phyloP scores from a whole-genome alignment of 1,140 invertebrate genomes.

The Macrotrachela quadricornifera region DNA sequence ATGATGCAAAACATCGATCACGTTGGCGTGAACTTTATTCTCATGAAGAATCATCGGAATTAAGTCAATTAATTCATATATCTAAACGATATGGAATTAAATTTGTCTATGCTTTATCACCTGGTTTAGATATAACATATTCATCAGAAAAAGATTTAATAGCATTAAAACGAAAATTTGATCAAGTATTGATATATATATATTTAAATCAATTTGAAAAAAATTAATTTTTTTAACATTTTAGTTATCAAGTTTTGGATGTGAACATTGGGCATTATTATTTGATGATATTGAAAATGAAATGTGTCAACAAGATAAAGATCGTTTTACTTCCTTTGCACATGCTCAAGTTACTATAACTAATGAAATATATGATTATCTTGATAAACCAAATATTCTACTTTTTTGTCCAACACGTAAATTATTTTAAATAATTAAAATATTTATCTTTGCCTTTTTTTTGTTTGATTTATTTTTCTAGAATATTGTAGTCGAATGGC shows the following conservation, averaged over 20 bases:
- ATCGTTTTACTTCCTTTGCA: slow-evolving; percentile 88
- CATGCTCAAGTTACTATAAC: slow-evolving; percentile 89
- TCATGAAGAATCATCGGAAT: slow-evolving; percentile 62
- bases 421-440: too few relatives aligned
- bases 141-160: slow-evolving; percentile 71
- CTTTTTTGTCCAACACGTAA: slow-evolving; percentile 66
- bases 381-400: slow-evolving; percentile 63
- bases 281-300: slow-evolving; percentile 97
- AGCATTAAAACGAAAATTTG: slow-evolving; percentile 69
- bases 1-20: slow-evolving; percentile 86
- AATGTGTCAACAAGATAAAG: slow-evolving; percentile 82
- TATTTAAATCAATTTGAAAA: too few relatives aligned
- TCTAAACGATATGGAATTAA: slow-evolving; percentile 58
- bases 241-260: slow-evolving; percentile 42
- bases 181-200: slow-evolving; percentile 43
- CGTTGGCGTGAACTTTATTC: slow-evolving; percentile 92
- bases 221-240: too few relatives aligned
- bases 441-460: too few relatives aligned
- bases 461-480: too few relatives aligned
- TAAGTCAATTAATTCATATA: slow-evolving; percentile 57
- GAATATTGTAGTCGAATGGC: slow-evolving; percentile 86
- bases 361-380: slow-evolving; percentile 80
- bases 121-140: slow-evolving; percentile 87
- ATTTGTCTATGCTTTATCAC: slow-evolving; percentile 95
- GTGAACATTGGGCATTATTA: slow-evolving; percentile 73